phyloP scores from a whole-genome alignment of 2,113 vertebrate species.

The Dipodomys merriami region DNA sequence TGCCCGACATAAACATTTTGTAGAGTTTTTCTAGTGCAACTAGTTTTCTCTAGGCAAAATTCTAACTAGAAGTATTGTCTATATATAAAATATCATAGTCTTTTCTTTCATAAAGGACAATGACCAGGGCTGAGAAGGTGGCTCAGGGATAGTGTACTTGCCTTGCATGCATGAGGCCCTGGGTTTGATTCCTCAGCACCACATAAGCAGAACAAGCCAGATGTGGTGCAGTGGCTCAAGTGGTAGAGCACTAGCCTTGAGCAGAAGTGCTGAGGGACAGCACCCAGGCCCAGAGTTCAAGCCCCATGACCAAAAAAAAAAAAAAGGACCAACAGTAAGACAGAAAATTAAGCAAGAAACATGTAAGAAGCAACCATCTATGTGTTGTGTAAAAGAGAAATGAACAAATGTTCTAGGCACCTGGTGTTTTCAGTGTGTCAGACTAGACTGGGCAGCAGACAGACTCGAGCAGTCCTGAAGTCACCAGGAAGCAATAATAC shows the following conservation, averaged over 20 bases:
- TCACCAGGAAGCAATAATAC: not conserved
- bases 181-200: no score
- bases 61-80: slow-evolving; percentile 38
- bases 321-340: not conserved
- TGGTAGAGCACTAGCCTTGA: no score
- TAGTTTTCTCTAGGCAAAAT: slow-evolving; percentile 40
- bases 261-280: no score
- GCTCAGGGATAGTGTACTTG: no score
- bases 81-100: not conserved
- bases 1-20: not conserved
- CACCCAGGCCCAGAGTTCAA: no score
- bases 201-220: no score
- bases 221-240: no score
- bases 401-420: not conserved
- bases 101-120: slow-evolving; percentile 37
- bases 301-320: no score
- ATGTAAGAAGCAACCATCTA: not conserved
- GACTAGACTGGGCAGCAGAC: not conserved
- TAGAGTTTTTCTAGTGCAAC: slow-evolving; percentile 17
- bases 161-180: no score
- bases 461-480: not conserved
- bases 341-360: not conserved
- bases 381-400: not conserved
- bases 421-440: not conserved
- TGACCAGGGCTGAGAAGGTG: no score